Evolutionary conservation across 2,113 vertebrate species (phyloP), one percentile per base, ranked within the genome.

Genomic region (Atherinomorus stipes): DNA sequence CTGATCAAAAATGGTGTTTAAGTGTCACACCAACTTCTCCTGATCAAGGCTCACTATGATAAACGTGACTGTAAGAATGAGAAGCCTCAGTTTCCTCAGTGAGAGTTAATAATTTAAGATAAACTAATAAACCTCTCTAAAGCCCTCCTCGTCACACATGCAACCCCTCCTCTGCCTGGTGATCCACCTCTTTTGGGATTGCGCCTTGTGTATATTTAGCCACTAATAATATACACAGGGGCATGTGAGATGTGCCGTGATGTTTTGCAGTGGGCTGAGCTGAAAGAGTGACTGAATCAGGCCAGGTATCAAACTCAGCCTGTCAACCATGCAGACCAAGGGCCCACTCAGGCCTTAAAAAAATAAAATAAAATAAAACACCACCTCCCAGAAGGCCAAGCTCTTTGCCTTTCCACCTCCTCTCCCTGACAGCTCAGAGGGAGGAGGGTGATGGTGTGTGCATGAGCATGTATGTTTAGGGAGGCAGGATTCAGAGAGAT

Each of bases 271-370:
- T 11, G 44, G 56, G 70, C 60, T 37, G 75, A 57, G 69, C 70
- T 40, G 61, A 68, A 51, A 84, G 88, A 93, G 61, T 93, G 91
- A 93, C 90, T 89, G 91, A 93, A 92, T 92, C 79, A 89, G 91
- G 91, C 87, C 91, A 93, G 90, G 85, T 87, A 92, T 92, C 88
- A 91, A 79, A 87, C 75, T 76, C 71, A 69, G 80, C 71, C 85
- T 87, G 90, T 90, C 91, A 90, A 71, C 72, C 84, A 50, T 65
- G 82, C 80, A 81, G 77, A 87, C 80, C 88, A 34, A 42, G 51
- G 67, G 84, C 80, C 83, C 67, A 80, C 89, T 88, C 87, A 84
- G 85, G 77, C 68, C 80, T 80, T 87, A 15, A 76, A 70, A 26
- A 80, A 81, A 63, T 73, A 67, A 47, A 54, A 73, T 16, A 65